phyloP scores from a whole-genome alignment of 2,888 invertebrate species.

The Ornithoptera priamus region DNA sequence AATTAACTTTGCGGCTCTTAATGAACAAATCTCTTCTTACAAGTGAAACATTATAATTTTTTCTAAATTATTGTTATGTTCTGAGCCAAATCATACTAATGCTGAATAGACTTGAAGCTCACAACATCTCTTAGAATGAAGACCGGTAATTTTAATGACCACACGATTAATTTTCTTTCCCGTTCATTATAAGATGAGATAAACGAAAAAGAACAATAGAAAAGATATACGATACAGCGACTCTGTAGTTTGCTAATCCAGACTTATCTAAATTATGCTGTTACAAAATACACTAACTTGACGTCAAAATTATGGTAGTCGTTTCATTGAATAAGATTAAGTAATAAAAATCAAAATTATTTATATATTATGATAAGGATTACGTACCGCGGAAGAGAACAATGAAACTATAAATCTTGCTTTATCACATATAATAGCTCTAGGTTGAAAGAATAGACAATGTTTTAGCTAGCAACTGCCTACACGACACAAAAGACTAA shows the following conservation, averaged over 20 bases:
- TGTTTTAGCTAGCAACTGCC: background rate
- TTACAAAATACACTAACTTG: background rate
- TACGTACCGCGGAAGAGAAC: conserved; percentile 10
- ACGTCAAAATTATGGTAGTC: conserved; percentile 5
- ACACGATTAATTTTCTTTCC: background rate
- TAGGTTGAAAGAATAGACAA: background rate
- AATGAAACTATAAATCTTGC: conserved; percentile 7
- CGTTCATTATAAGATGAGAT: background rate
- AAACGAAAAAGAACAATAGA: background rate
- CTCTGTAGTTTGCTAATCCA: conserved; percentile 11
- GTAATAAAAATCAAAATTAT: background rate
- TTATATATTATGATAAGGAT: conserved; percentile 4
- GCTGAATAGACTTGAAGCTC: too few species aligned
- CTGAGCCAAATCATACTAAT: too few species aligned
- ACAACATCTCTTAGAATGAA: too few species aligned
- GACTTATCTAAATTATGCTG: conserved; percentile 14
- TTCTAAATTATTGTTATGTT: too few species aligned
- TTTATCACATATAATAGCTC: background rate
- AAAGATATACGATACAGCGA: conserved; percentile 3
- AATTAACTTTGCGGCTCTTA: too few species aligned
- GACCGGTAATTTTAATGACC: too few species aligned
- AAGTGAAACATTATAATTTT: too few species aligned
- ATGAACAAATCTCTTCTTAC: too few species aligned
- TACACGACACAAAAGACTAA: too few species aligned
- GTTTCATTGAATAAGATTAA: conserved; percentile 20